A percentile compares a stretch with the other conserved stretches of the same genome.
Conservation (phyloP, 2,113 vertebrate species). For the Dromas ardeola region DNA sequence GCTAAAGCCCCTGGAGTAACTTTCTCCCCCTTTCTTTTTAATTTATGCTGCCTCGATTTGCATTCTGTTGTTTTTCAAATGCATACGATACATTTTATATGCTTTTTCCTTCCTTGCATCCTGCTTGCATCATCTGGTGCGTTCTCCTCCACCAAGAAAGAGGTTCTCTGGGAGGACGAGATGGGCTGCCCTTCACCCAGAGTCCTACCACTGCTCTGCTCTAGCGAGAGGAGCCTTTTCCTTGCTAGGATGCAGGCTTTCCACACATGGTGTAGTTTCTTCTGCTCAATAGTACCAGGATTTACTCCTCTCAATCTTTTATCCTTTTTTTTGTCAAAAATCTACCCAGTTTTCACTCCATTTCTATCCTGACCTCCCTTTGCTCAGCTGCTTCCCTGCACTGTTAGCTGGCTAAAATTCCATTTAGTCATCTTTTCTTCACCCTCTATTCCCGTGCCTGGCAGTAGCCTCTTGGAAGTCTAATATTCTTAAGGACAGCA, state of each 20-base stretch:
- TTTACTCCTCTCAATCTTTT: neutral
- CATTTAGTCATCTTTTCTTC: neutral
- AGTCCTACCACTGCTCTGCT: neutral
- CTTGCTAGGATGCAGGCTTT: neutral
- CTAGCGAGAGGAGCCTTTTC: neutral
- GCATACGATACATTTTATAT: neutral
- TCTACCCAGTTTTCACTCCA: neutral
- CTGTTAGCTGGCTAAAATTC: neutral
- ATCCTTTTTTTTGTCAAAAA: neutral
- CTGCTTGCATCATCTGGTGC: neutral
- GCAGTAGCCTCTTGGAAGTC: neutral
- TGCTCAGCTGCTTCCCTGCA: neutral
- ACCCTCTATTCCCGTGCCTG: neutral
- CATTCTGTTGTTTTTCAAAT: constrained; percentile 42
- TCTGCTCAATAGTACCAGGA: neutral
- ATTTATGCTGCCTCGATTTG: constrained; percentile 42
- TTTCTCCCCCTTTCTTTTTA: neutral
- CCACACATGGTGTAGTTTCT: neutral
- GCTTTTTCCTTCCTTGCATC: neutral
- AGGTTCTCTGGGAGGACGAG: neutral
- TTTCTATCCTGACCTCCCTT: neutral
- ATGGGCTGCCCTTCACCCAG: neutral
- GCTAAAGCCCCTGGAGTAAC: neutral
- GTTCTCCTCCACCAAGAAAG: neutral
- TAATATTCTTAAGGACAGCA: neutral